A percentile compares a stretch with the other conserved stretches of the same genome.
These are phyloP conservation scores for Epinephelus lanceolatus DNA, from an alignment of 2,113 vertebrate species.

Conservation along the genomic window DNA sequence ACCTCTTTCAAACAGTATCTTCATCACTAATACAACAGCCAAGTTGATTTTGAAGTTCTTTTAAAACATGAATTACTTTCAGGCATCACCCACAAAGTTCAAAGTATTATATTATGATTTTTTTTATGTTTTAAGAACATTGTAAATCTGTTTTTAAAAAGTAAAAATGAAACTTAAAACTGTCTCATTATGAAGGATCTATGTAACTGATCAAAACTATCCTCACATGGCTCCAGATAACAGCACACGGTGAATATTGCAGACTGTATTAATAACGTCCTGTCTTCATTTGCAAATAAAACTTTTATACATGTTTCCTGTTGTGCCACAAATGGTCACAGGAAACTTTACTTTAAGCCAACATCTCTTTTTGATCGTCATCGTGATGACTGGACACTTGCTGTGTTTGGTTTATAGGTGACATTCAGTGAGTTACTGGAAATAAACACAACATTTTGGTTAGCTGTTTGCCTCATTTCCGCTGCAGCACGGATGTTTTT, in stretches of 20 bases:
- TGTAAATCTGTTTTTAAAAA: background rate
- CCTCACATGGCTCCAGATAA: background rate
- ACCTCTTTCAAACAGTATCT: background rate
- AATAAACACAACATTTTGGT: slow-evolving; percentile 15
- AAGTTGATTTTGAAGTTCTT: background rate
- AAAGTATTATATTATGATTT: too few relatives aligned
- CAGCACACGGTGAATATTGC: background rate
- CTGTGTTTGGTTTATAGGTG: slow-evolving; percentile 3
- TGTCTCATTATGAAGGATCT: too few relatives aligned
- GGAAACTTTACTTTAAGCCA: background rate
- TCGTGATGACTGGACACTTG: background rate
- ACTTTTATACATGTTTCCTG: background rate
- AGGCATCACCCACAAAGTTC: too few relatives aligned
- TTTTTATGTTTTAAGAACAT: too few relatives aligned
- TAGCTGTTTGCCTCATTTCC: background rate
- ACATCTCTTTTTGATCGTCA: background rate
- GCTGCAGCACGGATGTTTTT: background rate
- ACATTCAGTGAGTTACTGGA: slow-evolving; percentile 22
- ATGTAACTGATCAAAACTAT: background rate
- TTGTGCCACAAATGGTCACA: background rate
- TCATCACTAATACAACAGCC: background rate
- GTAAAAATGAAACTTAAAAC: background rate
- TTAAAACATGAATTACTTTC: background rate
- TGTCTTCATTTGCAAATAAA: background rate
- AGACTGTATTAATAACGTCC: background rate